Percentiles rank a stretch among this genome's conserved stretches.
These are phyloP conservation scores for Crocallis elinguaria DNA, from an alignment of 2,888 invertebrate genomes.

Conservation along the genomic window DNA sequence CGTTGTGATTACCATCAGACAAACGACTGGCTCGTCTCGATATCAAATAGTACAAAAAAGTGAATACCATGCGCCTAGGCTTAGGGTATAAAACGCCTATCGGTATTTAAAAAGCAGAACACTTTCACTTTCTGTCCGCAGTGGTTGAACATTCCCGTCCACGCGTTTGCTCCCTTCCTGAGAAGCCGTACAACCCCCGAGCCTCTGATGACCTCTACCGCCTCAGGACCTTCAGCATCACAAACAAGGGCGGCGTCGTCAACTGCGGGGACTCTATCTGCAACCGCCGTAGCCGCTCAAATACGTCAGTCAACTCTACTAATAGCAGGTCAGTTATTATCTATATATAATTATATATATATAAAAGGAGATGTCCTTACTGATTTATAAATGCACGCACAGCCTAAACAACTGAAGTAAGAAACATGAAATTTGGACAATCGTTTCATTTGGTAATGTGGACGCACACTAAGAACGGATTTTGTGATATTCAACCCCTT, in stretches of 20 bases:
- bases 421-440: too few species aligned
- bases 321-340: conserved; percentile 90
- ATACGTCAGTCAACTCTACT: conserved; percentile 94
- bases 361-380: too few species aligned
- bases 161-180: conserved; percentile 93
- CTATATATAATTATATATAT: too few species aligned
- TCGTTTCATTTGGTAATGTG: too few species aligned
- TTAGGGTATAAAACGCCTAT: neutral
- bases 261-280: conserved; percentile 96
- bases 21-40: too few species aligned
- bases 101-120: neutral
- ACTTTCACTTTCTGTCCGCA: conserved; percentile 52
- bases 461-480: too few species aligned
- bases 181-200: conserved; percentile 94
- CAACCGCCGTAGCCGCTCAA: conserved; percentile 92
- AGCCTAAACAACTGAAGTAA: too few species aligned
- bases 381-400: too few species aligned
- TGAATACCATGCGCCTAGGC: too few species aligned
- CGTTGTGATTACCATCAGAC: too few species aligned
- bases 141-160: conserved; percentile 94
- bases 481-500: too few species aligned
- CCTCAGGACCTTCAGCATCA: conserved; percentile 93
- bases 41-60: too few species aligned
- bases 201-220: conserved; percentile 93
- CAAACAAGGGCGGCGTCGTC: conserved; percentile 93